Evolutionary conservation across 2,888 invertebrate genomes (phyloP).

Genomic region (Euzetes globulus): DNA sequence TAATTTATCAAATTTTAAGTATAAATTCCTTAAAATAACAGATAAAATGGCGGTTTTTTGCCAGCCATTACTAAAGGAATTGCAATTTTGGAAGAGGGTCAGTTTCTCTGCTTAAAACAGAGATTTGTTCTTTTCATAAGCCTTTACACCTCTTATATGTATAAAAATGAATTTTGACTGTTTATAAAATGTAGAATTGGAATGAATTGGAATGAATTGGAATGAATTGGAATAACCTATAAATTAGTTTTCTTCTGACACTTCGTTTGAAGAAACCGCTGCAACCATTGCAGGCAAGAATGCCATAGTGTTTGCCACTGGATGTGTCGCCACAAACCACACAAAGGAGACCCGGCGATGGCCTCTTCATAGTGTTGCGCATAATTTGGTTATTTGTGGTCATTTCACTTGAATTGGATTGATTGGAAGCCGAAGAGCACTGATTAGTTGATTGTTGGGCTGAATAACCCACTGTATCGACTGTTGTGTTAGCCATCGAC

Average conservation of each 20-base stretch:
- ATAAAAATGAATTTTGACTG: too few species aligned
- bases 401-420: neutral
- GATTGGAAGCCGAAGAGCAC: neutral
- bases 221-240: constrained; percentile 61
- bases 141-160: too few species aligned
- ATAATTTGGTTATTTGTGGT: constrained; percentile 16
- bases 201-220: too few species aligned
- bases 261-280: constrained; percentile 98
- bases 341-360: constrained; percentile 60
- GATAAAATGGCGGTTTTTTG: too few species aligned
- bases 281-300: constrained; percentile 97
- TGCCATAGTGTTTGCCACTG: constrained; percentile 95
- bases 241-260: constrained; percentile 89
- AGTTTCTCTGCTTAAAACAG: too few species aligned
- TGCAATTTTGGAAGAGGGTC: too few species aligned
- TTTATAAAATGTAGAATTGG: neutral
- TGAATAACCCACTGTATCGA: neutral
- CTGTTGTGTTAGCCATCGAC: constrained; percentile 25
- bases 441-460: neutral
- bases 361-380: constrained; percentile 36
- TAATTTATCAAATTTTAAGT: too few species aligned
- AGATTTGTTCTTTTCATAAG: too few species aligned
- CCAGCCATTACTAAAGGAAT: too few species aligned
- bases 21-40: too few species aligned
- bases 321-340: constrained; percentile 96